These are phyloP conservation scores for Ophonus ardosiacus DNA, from an alignment of 2,888 invertebrate genomes.

Conservation along the genomic window DNA sequence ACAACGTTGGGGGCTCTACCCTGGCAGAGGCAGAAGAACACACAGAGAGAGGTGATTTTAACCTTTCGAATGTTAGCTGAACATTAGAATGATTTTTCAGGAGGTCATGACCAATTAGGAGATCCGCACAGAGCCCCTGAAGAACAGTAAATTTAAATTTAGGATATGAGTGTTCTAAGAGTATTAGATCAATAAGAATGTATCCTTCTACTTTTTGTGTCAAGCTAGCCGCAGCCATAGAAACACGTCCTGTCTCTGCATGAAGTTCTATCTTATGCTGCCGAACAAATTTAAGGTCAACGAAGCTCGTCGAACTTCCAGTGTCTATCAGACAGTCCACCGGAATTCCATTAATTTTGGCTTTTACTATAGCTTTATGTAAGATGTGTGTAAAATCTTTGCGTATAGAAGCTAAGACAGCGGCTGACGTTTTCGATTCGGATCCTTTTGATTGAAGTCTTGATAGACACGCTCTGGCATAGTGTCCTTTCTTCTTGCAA, in stretches of 20 bases:
- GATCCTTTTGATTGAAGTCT: not conserved
- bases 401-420: not conserved
- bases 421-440: not conserved
- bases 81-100: not conserved
- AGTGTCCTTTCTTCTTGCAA: not conserved
- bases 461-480: slow-evolving; percentile 3
- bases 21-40: not conserved
- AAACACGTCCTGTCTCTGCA: not conserved
- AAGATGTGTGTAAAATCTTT: not conserved
- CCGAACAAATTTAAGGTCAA: slow-evolving; percentile 4
- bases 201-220: not conserved
- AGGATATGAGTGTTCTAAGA: not conserved
- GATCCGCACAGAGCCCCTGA: not conserved
- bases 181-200: not conserved
- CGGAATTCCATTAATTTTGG: not conserved
- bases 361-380: not conserved
- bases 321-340: not conserved
- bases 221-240: not conserved
- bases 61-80: not conserved
- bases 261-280: not conserved
- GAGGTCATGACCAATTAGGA: not conserved
- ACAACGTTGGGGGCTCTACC: not conserved
- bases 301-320: not conserved
- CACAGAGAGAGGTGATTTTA: not conserved
- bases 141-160: not conserved